Base-by-base conservation (phyloP, 2,888 invertebrate species). In the Chouioia cunea region DNA sequence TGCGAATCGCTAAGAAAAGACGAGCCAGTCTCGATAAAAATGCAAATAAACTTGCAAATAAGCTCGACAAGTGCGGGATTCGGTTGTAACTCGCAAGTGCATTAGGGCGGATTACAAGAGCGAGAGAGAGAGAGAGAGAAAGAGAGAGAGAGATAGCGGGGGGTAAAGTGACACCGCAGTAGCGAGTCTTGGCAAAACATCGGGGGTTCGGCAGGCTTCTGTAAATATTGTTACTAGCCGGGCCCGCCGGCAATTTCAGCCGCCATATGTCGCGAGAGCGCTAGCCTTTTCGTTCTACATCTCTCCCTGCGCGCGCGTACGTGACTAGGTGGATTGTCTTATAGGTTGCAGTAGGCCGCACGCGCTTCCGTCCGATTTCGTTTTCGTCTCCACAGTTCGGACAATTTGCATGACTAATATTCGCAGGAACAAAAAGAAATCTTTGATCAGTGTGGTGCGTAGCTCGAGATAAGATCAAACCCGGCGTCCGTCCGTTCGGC, bases 221-320 rank as follows among this genome's bases (percentile, higher is more conserved):
- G 83, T 85, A 85, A 85, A 85, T 85, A 85, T 85, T 85, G 81
- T 85, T 85, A 85, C 85, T 82, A 75, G 77, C 79, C 78, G 78
- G 77, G 79, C 83, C 83, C 77, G 79, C 77, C 78, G 78, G 82
- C 84, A 84, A 85, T 84, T 85, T 83, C 74, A 78, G 72, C 56
- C 69, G 80, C 85, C 85, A 85, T 85, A 85, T 85, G 85, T 81
- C 81, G 80, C 22, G 3, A 22, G 16, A 20, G 65, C 74, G 79
- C 75, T 81, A 79, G 77, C 76, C 80, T 81, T 82, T 82, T 82
- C 77, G 72, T 71, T 75, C 75, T n/a, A n/a, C 70, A 44, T 22
- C 6, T 52, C 14, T 18, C 2, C 23, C 36, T 50, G 44, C 18
- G 16, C 50, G 22, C 8, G 48, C 10, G 50, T 53, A 67, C 60